These are phyloP conservation scores for Nomada fabriciana DNA, from an alignment of 2,888 invertebrate genomes.

Conservation along the genomic window DNA sequence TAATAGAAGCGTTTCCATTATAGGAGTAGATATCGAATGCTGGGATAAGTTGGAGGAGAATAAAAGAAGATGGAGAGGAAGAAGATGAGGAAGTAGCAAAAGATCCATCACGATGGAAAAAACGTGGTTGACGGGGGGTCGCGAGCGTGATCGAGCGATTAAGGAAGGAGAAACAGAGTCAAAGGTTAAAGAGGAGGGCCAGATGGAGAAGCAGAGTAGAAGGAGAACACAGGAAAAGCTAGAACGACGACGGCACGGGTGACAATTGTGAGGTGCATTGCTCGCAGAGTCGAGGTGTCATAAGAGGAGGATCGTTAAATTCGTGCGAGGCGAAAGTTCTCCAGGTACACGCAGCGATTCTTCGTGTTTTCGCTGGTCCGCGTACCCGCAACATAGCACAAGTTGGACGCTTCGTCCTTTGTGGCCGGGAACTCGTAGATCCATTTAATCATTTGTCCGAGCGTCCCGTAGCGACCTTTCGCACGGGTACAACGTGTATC, in stretches of 20 bases:
- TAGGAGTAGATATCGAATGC: too few species aligned
- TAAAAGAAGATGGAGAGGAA: neutral
- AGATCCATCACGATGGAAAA: neutral
- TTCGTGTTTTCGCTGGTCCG: neutral
- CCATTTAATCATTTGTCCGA: neutral
- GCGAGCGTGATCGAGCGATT: neutral
- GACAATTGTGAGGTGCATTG: conserved; percentile 64
- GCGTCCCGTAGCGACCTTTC: neutral
- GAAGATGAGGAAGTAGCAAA: neutral
- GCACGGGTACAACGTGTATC: neutral
- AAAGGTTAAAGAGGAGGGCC: conserved; percentile 19
- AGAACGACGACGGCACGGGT: conserved; percentile 48
- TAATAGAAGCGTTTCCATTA: too few species aligned
- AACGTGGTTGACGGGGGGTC: conserved; percentile 21
- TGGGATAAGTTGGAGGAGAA: neutral
- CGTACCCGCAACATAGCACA: too few species aligned
- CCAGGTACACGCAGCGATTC: conserved; percentile 27
- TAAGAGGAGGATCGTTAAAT: conserved; percentile 57
- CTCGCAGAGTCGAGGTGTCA: conserved; percentile 60
- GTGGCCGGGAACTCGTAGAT: too few species aligned
- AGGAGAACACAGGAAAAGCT: conserved; percentile 66
- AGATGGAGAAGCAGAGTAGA: conserved; percentile 46
- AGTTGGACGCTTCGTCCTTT: neutral
- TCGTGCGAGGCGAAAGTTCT: conserved; percentile 65
- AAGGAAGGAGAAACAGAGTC: conserved; percentile 27